Base-by-base conservation (phyloP, 2,113 vertebrate genomes). In the Tragelaphus strepsiceros region DNA sequence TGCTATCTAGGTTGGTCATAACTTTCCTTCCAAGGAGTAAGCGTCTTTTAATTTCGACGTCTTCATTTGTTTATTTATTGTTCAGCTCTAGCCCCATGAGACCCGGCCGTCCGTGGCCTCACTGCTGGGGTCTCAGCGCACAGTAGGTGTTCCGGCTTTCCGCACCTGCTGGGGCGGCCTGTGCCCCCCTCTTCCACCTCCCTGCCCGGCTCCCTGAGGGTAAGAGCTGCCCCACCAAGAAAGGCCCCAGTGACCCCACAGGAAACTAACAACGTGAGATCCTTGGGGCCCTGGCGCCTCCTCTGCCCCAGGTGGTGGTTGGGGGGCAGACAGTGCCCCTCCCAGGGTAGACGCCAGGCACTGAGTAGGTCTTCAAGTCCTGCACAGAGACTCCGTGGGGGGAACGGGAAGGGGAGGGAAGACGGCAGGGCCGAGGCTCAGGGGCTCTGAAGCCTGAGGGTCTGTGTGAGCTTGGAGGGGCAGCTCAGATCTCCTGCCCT, bases 91-190 rank as follows among this genome's bases (percentile, higher is more conserved):
- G 58, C 59, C 71, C 46, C 9, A 2, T 2, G 39, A 90, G 54
- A 39, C 49, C 46, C 2, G 35, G 28, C 54, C 2, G 0, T 28
- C 6, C 0, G 2, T 17, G 2, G 6, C 39, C 49, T 53, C 35
- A 11, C 3, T 7, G 39, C 53, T 16, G 3, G 7, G 82, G 32
- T 14, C n/a, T 16, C 17, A 24, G 46, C 0, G 0, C 59, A 46
- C 2, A 22, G 46, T 3, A 81, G 61, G 30, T 13, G 16, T 35
- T 83, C 35, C 12, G 16, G 83, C 28, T 46, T 49, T 3, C 17
- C 6, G 11, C 28, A 0, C 8, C 35, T 2, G 21, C 32, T 84
- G 80, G n/a, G 3, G 49, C 13, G 11, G n/a, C 46, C 30, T 4
- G n/a, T 53, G 58, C 21, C 39, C 54, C 3, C 10, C n/a, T 71